A percentile compares a stretch with the other conserved stretches of the same genome.
Conservation (phyloP, 1,140 invertebrate species). For the Cydia splendana region DNA sequence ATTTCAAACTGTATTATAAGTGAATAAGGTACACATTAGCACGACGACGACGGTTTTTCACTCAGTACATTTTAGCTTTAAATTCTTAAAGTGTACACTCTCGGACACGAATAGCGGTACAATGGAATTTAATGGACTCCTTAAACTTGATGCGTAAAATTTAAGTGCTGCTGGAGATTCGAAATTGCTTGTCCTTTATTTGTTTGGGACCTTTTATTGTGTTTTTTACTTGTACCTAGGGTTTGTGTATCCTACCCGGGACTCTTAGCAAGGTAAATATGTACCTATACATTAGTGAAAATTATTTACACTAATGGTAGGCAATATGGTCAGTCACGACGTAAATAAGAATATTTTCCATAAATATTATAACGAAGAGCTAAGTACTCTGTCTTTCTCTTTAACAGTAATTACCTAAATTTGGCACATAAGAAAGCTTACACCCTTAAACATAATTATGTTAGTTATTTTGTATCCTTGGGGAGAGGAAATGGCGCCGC, state of each 20-base stretch:
- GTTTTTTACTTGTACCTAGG: neutral
- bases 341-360: too few relatives aligned
- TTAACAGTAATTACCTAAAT: too few relatives aligned
- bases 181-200: slow-evolving; percentile 21
- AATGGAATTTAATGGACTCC: slow-evolving; percentile 23
- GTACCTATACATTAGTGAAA: neutral
- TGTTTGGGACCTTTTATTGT: slow-evolving; percentile 8
- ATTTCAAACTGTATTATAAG: neutral
- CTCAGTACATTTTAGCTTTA: slow-evolving; percentile 2
- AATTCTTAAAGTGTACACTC: slow-evolving; percentile 13
- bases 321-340: too few relatives aligned
- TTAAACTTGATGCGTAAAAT: slow-evolving; percentile 16
- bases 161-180: slow-evolving; percentile 24
- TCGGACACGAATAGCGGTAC: slow-evolving; percentile 23
- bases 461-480: too few relatives aligned
- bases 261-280: neutral
- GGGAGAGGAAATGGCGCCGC: too few relatives aligned
- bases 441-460: too few relatives aligned
- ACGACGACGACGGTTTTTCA: neutral
- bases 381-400: too few relatives aligned
- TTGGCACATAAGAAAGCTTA: too few relatives aligned
- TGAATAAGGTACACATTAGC: neutral
- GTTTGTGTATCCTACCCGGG: neutral
- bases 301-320: neutral
- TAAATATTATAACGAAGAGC: too few relatives aligned